A percentile compares a stretch with the other conserved stretches of the same genome.
Evolutionary conservation across 2,797 vertebrate species (phyloP).

Genomic region (Orestias chungarensis): DNA sequence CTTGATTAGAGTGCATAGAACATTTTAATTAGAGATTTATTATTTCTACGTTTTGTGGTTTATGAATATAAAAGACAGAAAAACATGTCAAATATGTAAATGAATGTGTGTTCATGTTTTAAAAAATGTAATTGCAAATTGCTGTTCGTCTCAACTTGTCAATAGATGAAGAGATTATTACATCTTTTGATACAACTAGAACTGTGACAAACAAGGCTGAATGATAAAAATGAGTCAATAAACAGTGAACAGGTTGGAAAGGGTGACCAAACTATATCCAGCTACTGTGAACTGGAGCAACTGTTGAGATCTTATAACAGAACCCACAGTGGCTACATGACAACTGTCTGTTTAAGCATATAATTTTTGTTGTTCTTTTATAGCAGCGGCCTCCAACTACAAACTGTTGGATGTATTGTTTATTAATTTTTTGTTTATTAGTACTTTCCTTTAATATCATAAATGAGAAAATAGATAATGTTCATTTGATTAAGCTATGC

Average conservation of each 20-base stretch:
- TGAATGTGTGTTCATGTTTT: background rate
- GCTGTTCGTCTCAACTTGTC: background rate
- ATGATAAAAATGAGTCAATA: background rate
- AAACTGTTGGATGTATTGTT: too few species aligned
- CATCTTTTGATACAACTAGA: background rate
- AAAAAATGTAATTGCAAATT: background rate
- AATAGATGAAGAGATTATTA: background rate
- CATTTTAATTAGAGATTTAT: background rate
- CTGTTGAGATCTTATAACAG: background rate
- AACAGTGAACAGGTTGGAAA: background rate
- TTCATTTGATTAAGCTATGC: too few species aligned
- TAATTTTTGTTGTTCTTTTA: too few species aligned
- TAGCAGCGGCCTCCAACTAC: too few species aligned
- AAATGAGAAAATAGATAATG: too few species aligned
- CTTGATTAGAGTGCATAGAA: background rate
- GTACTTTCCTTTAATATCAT: too few species aligned
- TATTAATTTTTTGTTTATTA: too few species aligned
- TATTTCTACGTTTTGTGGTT: background rate
- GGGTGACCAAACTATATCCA: background rate
- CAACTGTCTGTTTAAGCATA: background rate
- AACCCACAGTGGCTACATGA: background rate
- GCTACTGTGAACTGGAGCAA: background rate
- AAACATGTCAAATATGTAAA: too few species aligned
- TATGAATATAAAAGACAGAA: background rate
- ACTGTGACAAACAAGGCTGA: background rate